phyloP scores from a whole-genome alignment of 2,113 vertebrate genomes.

The Salvelinus alpinus region DNA sequence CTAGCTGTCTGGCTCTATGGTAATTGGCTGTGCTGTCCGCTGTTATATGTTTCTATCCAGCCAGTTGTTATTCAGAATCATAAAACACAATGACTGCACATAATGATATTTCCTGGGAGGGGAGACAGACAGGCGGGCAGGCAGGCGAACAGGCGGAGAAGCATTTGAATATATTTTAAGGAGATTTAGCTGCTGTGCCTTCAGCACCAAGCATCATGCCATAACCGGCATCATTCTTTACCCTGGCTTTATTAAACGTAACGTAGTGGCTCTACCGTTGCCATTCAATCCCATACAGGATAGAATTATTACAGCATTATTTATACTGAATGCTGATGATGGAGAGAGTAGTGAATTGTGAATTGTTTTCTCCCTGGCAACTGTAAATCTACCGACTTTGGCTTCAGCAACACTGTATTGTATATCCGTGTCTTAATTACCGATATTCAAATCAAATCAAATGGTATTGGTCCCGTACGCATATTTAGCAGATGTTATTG shows the following conservation, averaged over 20 bases:
- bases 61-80: constrained; percentile 62
- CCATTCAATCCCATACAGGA: constrained; percentile 45
- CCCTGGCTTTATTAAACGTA: constrained; percentile 64
- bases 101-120: constrained; percentile 63
- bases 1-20: constrained; percentile 29
- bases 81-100: constrained; percentile 71
- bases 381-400: constrained; percentile 44
- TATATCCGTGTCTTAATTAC: no score
- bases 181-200: constrained; percentile 63
- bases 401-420: constrained; percentile 49
- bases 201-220: constrained; percentile 26
- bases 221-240: constrained; percentile 59
- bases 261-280: constrained; percentile 25
- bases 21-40: constrained; percentile 63
- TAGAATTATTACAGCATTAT: constrained; percentile 39
- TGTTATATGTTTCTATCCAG: constrained; percentile 56
- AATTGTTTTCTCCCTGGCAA: constrained; percentile 28
- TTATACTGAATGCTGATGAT: constrained; percentile 44
- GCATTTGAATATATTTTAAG: constrained; percentile 56
- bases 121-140: constrained; percentile 31
- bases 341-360: background rate
- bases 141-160: constrained; percentile 5
- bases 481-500: no score
- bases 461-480: constrained; percentile 16
- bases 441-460: constrained; percentile 35